phyloP scores from a whole-genome alignment of 2,113 vertebrate genomes.

The Bufo gargarizans region DNA sequence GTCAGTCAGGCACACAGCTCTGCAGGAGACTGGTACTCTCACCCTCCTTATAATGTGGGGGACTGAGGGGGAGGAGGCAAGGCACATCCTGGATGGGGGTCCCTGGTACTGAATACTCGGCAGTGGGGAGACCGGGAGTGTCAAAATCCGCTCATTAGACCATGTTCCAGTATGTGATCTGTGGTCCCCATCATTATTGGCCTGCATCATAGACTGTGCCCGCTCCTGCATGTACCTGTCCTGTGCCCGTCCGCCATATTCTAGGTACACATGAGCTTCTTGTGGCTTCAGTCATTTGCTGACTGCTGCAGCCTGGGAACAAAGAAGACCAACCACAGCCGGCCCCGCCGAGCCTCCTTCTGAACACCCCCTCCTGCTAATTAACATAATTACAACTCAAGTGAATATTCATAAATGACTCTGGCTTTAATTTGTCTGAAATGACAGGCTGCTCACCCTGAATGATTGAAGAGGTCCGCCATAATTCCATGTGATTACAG shows the following conservation, averaged over 20 bases:
- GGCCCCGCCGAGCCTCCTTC: slow-evolving; percentile 65
- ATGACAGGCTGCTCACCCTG: slow-evolving; percentile 74
- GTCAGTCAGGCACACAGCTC: no score
- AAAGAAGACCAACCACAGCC: slow-evolving; percentile 65
- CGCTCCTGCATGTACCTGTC: no score
- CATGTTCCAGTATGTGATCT: no score
- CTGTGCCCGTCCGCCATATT: no score
- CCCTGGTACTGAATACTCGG: neutral
- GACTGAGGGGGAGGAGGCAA: neutral
- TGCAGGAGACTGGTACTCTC: no score
- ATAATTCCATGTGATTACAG: slow-evolving; percentile 79
- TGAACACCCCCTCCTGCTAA: slow-evolving; percentile 64
- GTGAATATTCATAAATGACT: slow-evolving; percentile 83
- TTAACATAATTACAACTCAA: slow-evolving; percentile 74
- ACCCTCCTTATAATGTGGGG: no score
- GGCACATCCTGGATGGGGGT: neutral
- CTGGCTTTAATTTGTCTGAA: slow-evolving; percentile 77
- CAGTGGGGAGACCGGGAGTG: neutral
- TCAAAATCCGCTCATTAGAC: neutral
- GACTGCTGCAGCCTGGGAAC: slow-evolving; percentile 70
- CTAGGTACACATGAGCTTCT: slow-evolving; percentile 41
- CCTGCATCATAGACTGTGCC: no score
- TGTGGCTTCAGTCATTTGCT: no score
- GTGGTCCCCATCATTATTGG: neutral
- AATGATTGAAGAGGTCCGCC: slow-evolving; percentile 72